Base-by-base conservation (phyloP, 1,140 invertebrate species). In the Lethrus apterus region DNA sequence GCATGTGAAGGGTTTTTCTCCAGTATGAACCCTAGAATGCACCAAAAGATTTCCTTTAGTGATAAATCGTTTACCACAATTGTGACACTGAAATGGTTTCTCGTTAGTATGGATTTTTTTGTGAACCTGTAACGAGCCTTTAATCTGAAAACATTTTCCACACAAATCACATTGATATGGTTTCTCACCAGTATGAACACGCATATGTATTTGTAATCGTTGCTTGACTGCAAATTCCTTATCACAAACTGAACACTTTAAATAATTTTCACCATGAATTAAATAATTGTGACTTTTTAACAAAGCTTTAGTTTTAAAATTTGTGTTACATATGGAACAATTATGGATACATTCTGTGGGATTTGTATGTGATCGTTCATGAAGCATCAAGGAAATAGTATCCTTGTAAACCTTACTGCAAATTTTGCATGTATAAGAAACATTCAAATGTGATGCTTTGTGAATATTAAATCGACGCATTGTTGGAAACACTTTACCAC, bases 101-200 rank as follows among this genome's bases (percentile, higher is more conserved):
- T 81, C 77, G 15, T 79, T 80, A 9, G 78, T 79, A 64, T 84
- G 81, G 31, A 70, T 71, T 18, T 79, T 67, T 58, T 81, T 72
- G 60, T 84, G 82, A n/a, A 62, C 48, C 23, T 34, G 35, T 20
- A 53, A 44, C 20, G 45, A 43, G 5, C 24, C 41, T 2, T 29
- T 32, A 42, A 24, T 50, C 5, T 38, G 38, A 38, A 46, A 53
- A 5, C 24, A 30, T 20, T 32, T 44, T 30, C 20, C 44, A 30
- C 52, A 54, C 17, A 42, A 14, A 7, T 19, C 24, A 41, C 52
- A 54, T n/a, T 38, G 24, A 15, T 54, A 54, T 2, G 48, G 38
- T 29, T 48, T 42, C 20, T 50, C 51, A 5, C 43, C 51, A 11
- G 17, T 45, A 24, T 52, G 51, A 9, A 24, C 50, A 26, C 47